phyloP scores from a whole-genome alignment of 2,888 invertebrate genomes.

The Oxyteleia sp. region DNA sequence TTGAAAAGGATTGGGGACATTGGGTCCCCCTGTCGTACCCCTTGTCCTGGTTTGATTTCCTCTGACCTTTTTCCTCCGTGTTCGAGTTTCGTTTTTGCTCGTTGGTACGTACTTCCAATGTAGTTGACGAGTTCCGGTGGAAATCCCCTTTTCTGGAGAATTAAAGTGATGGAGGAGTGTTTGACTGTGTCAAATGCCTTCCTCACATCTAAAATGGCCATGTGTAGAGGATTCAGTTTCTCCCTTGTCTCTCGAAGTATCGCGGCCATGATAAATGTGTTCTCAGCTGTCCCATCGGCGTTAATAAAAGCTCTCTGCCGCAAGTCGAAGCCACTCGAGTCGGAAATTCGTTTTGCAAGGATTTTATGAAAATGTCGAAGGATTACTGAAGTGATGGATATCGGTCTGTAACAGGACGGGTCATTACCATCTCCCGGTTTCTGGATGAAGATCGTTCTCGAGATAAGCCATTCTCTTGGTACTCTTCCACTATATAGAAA shows the following conservation, averaged over 20 bases:
- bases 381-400: conserved; percentile 40
- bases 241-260: background rate
- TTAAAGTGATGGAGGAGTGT: background rate
- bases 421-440: conserved; percentile 9
- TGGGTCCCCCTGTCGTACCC: conserved; percentile 28
- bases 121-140: background rate
- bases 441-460: background rate
- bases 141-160: background rate
- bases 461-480: background rate
- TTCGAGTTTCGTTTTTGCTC: background rate
- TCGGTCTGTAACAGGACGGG: conserved; percentile 28
- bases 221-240: background rate
- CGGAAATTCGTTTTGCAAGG: conserved; percentile 32
- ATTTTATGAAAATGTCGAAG: conserved; percentile 68
- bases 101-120: background rate
- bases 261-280: background rate
- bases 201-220: background rate
- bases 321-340: background rate
- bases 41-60: background rate
- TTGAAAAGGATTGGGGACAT: conserved; percentile 40
- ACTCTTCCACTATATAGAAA: background rate
- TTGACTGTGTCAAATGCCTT: background rate
- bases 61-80: background rate
- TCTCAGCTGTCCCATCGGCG: background rate
- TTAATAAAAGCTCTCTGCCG: background rate